Base-by-base conservation (phyloP, 2,797 vertebrate genomes). In the Allobates femoralis region DNA sequence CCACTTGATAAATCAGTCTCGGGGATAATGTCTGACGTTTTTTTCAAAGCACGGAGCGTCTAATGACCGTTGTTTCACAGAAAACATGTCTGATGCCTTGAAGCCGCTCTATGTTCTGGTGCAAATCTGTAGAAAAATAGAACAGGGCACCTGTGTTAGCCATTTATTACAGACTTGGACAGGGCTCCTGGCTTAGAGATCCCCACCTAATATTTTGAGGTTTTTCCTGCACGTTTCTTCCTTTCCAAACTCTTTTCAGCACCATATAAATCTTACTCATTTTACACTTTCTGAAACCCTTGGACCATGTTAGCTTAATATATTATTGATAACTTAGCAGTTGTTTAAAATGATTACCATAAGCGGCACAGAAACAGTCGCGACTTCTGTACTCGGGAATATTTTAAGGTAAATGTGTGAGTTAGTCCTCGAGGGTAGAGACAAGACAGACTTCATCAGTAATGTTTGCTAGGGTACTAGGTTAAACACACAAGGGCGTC, bases 261-360 rank as follows among this genome's bases (percentile, higher is more conserved):
- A 89, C 56, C 28, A 90, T 89, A 92, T 86, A 5, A 1, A 66
- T 88, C 77, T 90, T 91, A 79, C 88, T 90, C 73, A 0, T 37
- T 89, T 90, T 90, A 58, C 76, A 85, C 2, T 2, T 56, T 88
- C 77, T 84, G 77, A 71, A 58, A n/a, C 62, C 26, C 60, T 83
- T 58, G 86, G 87, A 84, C 75, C 73, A 86, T 81, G 90, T 88
- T 88, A 86, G 55, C 81, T 77, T 85, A 88, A 53, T 67, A 10
- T 84, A 60, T 84, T 84, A 83, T 84, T 87, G 86, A 87, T 87
- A 87, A 87, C 86, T 87, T 87, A 79, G 81, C 86, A 87, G 86
- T 87, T 87, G 86, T 83, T 83, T 77, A 41, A 87, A 87, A 83
- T 87, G 81, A 83, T 87, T 87, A 87, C 86, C 81, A 78, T 60